Evolutionary conservation across 1,140 invertebrate species (phyloP), one percentile per base, ranked within the genome.

Genomic region (Caenorhabditis brenneri): DNA sequence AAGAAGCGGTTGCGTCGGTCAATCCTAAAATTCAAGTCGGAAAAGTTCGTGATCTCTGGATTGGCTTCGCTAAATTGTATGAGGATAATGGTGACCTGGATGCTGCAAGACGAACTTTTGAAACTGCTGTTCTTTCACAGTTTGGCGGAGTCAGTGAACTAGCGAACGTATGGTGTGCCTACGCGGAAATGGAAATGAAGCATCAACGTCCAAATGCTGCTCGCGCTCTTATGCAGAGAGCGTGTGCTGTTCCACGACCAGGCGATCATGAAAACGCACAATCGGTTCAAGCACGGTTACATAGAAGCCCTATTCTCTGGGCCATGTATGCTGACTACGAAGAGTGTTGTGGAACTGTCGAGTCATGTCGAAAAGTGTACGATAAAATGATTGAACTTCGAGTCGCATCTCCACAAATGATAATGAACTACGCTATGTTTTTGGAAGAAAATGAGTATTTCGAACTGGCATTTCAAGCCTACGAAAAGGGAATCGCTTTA

Each of bases 261-360:
- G 94, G 95, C 48, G 99, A 99, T 92, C 95, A 97, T 91, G 97
- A 99, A 92, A 92, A 93, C 90, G 94, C 94, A 58, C 96, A 98
- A 92, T 95, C 95, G n/a, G 97, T 99, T 15, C 98, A 99, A 93
- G 94, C 94, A 92, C 93, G 98, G 86, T 92, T 99, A 0, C 96
- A 98, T 89, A 98, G 98, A 91, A 98, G 96, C 2, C 92, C 99
- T 10, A 98, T 97, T 93, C 93, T 99, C 0, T 99, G 98, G 98
- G 97, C 96, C 0, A 94, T 99, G 93, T 99, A 98, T 93, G 97
- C 97, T 46, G 98, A 99, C 92, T 93, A 99, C 85, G 97, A 99
- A 93, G 97, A 99, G 92, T 96, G 95, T 91, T 97, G 98, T 92
- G 97, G 98, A 9, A 97, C 96, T 39, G 97, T 82, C 5, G 97